phyloP scores from a whole-genome alignment of 2,888 invertebrate species.

The Zygothrica quintamaculata region DNA sequence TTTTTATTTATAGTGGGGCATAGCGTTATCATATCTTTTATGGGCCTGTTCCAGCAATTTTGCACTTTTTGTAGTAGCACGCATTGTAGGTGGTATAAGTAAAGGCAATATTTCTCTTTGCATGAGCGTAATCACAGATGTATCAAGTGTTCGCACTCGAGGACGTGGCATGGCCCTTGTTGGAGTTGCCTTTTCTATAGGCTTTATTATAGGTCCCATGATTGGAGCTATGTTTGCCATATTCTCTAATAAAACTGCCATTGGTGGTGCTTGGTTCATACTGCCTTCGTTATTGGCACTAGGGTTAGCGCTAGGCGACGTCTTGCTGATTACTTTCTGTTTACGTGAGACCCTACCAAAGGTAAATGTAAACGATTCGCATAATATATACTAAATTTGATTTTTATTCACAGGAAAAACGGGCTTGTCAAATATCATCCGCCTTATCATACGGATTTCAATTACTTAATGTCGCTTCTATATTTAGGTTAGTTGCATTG shows the following conservation, averaged over 20 bases:
- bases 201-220: conserved; percentile 98
- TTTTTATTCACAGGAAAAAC: conserved; percentile 85
- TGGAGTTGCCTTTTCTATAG: conserved; percentile 98
- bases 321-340: conserved; percentile 89
- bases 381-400: neutral
- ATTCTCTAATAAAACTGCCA: conserved; percentile 86
- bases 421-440: conserved; percentile 88
- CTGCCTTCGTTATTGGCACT: conserved; percentile 92
- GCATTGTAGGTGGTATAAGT: conserved; percentile 97
- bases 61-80: conserved; percentile 94
- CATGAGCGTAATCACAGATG: conserved; percentile 97
- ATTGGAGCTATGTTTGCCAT: conserved; percentile 95
- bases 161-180: conserved; percentile 99
- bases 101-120: conserved; percentile 98
- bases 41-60: conserved; percentile 96
- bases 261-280: conserved; percentile 90
- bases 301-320: conserved; percentile 90
- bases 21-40: conserved; percentile 92
- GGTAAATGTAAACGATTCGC: too few relatives aligned
- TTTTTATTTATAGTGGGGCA: conserved; percentile 88
- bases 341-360: conserved; percentile 94
- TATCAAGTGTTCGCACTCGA: conserved; percentile 92
- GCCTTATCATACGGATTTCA: conserved; percentile 88
- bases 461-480: conserved; percentile 88
- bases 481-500: conserved; percentile 81